Base-by-base conservation (phyloP, 2,797 vertebrate species). In the Fringilla coelebs region DNA sequence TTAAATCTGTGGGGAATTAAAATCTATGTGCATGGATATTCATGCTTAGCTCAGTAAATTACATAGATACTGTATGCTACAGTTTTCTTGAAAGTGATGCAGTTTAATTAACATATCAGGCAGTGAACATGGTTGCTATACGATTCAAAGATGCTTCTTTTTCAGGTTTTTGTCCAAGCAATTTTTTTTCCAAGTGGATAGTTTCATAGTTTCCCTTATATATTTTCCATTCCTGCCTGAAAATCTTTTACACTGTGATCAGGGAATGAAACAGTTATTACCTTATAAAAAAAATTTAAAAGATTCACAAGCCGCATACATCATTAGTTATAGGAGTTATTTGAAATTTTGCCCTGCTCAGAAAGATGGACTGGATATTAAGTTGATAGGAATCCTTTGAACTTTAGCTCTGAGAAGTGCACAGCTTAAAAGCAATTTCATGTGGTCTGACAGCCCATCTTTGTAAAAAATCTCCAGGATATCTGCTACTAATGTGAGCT, bases 21-120 rank as follows among this genome's bases (percentile, higher is more conserved):
- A 74, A 38, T 76, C 55, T 67, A 13, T 71, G 38, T 43, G 29
- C 16, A 16, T 61, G 13, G 45, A 32, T 91, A 83, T 54, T 92
- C 31, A 43, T 54, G 26, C 71, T 91, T 83, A 70, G 5, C 21
- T 65, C 40, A 79, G 45, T 70, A 52, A 82, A 52, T 89, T 45
- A n/a, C 21, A 21, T 8, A 46, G 28, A n/a, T 40, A 40, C 38
- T 43, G 6, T 43, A 65, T 0, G 0, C 79, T 83, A 55, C 1
- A 51, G 25, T 54, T 57, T 75, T 87, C 24, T 68, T 62, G 43
- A 46, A 84, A 86, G 32, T 34, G 13, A 40, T 88, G 18, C 21
- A 32, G 17, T 82, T 83, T 52, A 60, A 34, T 88, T 41, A 25
- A 34, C n/a, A 62, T 76, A 19, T 67, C 49, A 76, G 52, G 18